A percentile compares a stretch with the other conserved stretches of the same genome.
phyloP scores from a whole-genome alignment of 1,140 invertebrate genomes.

The Lucilia sericata region DNA sequence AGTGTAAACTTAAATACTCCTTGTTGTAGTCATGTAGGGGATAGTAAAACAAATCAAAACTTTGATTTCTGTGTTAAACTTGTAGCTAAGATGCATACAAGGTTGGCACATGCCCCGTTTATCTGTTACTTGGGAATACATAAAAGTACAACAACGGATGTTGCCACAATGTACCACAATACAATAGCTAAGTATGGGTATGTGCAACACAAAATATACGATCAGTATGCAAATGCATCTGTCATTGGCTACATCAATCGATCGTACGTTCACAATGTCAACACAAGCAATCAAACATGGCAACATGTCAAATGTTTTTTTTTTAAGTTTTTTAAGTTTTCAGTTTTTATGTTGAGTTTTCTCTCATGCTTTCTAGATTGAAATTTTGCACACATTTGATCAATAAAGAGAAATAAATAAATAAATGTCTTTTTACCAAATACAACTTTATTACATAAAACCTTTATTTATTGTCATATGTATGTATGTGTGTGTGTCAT shows the following conservation, averaged over 20 bases:
- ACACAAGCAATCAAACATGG: constrained; percentile 17
- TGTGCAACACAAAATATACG: constrained; percentile 3
- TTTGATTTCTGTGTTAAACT: background rate
- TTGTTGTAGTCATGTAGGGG: background rate
- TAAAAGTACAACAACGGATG: constrained; percentile 11
- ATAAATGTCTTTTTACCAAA: background rate
- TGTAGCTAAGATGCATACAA: background rate
- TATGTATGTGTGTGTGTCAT: background rate
- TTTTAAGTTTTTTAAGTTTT: background rate
- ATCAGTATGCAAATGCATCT: constrained; percentile 36
- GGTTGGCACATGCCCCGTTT: constrained; percentile 11
- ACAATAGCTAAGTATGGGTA: background rate
- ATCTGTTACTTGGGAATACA: background rate
- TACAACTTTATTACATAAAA: constrained; percentile 21
- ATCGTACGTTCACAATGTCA: constrained; percentile 5
- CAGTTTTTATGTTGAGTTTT: background rate
- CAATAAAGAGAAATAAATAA: constrained; percentile 3
- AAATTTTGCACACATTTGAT: background rate
- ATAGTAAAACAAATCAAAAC: background rate
- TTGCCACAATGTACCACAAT: background rate
- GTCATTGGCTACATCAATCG: constrained; percentile 34
- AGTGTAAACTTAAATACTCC: background rate
- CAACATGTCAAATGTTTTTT: constrained; percentile 1
- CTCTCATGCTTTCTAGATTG: background rate
- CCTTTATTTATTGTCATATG: background rate